Conservation (phyloP, 30 jellyfish, hydroid and myxozoan genomes). For the Phacellophora camtschatica region DNA sequence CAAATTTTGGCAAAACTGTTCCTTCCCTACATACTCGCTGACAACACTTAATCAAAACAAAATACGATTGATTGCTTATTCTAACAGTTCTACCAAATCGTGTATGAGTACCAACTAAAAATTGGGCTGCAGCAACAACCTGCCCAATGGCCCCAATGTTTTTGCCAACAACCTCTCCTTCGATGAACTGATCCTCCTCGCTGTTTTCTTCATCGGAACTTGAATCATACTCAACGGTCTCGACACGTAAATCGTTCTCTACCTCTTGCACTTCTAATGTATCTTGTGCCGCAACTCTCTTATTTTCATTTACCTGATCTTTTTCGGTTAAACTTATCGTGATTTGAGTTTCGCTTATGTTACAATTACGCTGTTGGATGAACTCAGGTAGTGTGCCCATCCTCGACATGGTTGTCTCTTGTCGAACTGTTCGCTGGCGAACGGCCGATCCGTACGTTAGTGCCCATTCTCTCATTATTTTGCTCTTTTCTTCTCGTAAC, state of each 20-base stretch:
- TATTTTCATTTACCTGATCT: not conserved
- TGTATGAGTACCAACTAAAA: not conserved
- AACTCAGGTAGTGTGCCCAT: not conserved
- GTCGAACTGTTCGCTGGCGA: not conserved
- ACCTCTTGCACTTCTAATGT: not conserved
- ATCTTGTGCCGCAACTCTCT: too few relatives aligned
- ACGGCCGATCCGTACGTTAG: not conserved
- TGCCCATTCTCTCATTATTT: not conserved
- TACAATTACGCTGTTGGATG: too few relatives aligned
- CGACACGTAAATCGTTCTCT: too few relatives aligned
- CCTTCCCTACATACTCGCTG: too few relatives aligned
- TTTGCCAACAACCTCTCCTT: too few relatives aligned
- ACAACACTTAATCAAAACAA: too few relatives aligned
- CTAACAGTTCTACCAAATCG: not conserved
- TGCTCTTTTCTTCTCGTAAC: not conserved
- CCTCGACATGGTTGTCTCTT: not conserved
- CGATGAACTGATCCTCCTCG: not conserved
- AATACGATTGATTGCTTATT: not conserved
- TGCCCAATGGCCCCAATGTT: not conserved
- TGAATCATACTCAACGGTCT: not conserved
- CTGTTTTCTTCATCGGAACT: not conserved
- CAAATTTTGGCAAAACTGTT: too few relatives aligned
- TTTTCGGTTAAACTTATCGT: not conserved
- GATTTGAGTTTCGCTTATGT: not conserved
- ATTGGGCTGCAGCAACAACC: not conserved